Evolutionary conservation across 2,888 invertebrate genomes (phyloP), one percentile per base, ranked within the genome.

Genomic region (Frankliniella intonsa): DNA sequence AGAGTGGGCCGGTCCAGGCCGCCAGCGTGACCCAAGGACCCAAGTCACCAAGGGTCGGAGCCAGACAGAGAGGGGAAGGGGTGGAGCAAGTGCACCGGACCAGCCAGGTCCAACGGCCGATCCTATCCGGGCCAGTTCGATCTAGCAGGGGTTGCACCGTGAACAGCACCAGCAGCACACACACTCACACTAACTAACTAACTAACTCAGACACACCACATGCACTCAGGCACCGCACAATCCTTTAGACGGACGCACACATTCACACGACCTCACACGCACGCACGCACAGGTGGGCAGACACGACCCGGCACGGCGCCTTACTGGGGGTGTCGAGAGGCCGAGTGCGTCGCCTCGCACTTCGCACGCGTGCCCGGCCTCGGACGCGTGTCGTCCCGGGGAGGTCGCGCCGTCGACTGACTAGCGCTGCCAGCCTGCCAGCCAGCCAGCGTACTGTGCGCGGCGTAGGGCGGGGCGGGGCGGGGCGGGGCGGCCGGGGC

Each of bases 141-240:
- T 38, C 38, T 38, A 5, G 38, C 38, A 38, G 38, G 38, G 38
- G 5, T 38, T 5, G 38, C 5, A 2, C 38, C 5, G 2, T 5
- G 38, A 89, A 89, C 89, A 89, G 89, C 87, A 89, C 89, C 89
- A 89, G 89, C 87, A 89, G 89, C 89, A 89, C 88, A 22, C 82
- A 10, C 69, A 27, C 55, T 49, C 49, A 2, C 69, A 51, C 81
- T 5, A 19, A 76, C 38, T 11, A 49, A 69, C 69, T 7, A 76
- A 69, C 69, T 69, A 76, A 49, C 50, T 76, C 81, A 50, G 79
- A 7, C 79, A 76, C 79, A 27, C n/a, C n/a, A n/a, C n/a, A n/a
- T n/a, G n/a, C 81, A 81, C 81, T 62, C 65, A 7, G 3, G 22
- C 65, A 50, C 81, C 22, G 22, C 82, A 82, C 83, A 82, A 82